A percentile compares a stretch with the other conserved stretches of the same genome.
These are phyloP conservation scores for Antennarius striatus DNA, from an alignment of 2,113 vertebrate genomes.

Conservation along the genomic window DNA sequence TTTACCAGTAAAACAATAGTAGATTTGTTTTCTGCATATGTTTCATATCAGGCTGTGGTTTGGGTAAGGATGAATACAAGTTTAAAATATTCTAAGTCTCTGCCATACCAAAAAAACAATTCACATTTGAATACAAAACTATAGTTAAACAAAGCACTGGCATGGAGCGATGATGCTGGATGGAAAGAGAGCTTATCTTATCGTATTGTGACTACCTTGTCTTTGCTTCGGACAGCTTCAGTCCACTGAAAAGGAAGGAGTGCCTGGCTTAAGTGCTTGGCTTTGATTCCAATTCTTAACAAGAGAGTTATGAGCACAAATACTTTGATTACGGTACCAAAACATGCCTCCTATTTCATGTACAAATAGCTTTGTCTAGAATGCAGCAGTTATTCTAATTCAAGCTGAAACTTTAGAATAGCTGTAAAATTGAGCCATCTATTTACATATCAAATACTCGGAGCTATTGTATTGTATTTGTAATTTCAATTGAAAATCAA, in stretches of 20 bases:
- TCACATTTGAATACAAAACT: conserved; percentile 63
- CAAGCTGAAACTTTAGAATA: no score
- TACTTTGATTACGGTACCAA: conserved; percentile 60
- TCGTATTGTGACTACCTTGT: conserved; percentile 59
- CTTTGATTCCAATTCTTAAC: conserved; percentile 64
- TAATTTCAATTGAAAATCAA: no score
- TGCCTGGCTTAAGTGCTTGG: conserved; percentile 58
- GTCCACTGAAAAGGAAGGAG: conserved; percentile 46
- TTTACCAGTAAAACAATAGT: conserved; percentile 71
- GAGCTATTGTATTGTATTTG: no score
- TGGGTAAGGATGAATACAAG: conserved; percentile 72
- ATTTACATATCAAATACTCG: no score
- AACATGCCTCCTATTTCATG: conserved; percentile 40
- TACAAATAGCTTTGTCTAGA: conserved; percentile 71
- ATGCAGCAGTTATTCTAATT: conserved; percentile 41
- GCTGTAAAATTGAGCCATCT: no score
- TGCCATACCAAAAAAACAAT: conserved; percentile 56
- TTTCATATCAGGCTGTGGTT: conserved; percentile 76
- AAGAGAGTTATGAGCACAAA: conserved; percentile 67
- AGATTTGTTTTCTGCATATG: conserved; percentile 73
- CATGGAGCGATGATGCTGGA: conserved; percentile 48
- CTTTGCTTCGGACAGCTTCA: conserved; percentile 55
- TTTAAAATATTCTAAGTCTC: conserved; percentile 72
- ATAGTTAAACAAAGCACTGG: conserved; percentile 63
- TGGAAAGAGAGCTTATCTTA: conserved; percentile 71